Evolutionary conservation across 2,888 invertebrate species (phyloP), one percentile per base, ranked within the genome.

Genomic region (Drosophila borealis): DNA sequence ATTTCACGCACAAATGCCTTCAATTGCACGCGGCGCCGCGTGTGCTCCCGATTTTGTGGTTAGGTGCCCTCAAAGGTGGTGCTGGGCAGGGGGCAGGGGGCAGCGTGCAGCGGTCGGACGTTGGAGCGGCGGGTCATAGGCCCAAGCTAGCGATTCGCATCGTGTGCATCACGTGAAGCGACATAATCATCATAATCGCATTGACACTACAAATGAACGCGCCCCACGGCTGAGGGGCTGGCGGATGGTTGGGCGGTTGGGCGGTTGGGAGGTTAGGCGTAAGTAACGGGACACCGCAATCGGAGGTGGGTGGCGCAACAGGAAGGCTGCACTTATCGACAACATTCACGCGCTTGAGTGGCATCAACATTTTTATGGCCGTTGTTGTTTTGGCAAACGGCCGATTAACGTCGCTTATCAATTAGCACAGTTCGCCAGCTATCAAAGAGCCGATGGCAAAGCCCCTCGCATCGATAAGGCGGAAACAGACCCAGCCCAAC

Each of bases 101-200:
- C 8, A 6, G 48, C 10, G 34, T 0, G 39, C 6, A 29, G 29
- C 3, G 14, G 36, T 45, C 48, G 39, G 37, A 36, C 13, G 13
- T 36, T 3, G 36, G 4, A 4, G 13, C 13, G 4, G 4, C 36
- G 19, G 34, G 14, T 29, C 21, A 54, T 57, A 49, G 74, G 59
- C 74, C 29, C 42, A 41, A 33, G 48, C 56, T n/a, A 64, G 17
- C 69, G 57, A 68, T 59, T 70, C 42, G 62, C 62, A 44, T 25
- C 56, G 55, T 48, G 76, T 62, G 66, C 73, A 81, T 65, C 62
- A 68, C 68, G 25, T 73, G 83, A 80, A 78, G 86, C 81, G 86
- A 80, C 78, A 85, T 82, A 82, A 85, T 85, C 83, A 82, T 77
- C 72, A 82, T 82, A 82, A 82, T 82, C 80, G 83, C 86, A 83